Base-by-base conservation (phyloP, 2,113 vertebrate genomes). In the Eonycteris spelaea region DNA sequence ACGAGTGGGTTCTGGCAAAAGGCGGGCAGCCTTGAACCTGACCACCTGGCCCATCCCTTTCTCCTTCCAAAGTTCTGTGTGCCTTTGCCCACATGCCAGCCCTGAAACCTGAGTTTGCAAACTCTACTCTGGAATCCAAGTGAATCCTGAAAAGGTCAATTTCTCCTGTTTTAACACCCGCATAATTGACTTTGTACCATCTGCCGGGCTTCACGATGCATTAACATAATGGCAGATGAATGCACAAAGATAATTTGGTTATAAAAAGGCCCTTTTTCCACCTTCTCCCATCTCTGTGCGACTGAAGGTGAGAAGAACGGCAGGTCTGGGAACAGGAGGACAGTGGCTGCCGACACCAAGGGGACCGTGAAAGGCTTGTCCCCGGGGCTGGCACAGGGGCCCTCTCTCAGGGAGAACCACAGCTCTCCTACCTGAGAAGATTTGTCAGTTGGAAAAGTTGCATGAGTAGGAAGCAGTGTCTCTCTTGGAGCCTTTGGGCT, bases 151-250 rank as follows among this genome's bases (percentile, higher is more conserved):
- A 98, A 99, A 99, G 98, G 98, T 99, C 98, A 98, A 98, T 98
- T 97, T 96, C 95, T 97, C 94, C 97, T 73, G 86, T 95, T 90
- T 90, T 88, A 67, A 59, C 92, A 95, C 96, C 96, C 96, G 97
- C 95, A 95, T 98, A 98, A 98, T 98, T 98, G 98, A 98, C 98
- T 98, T 98, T 97, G 98, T 97, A 98, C 98, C 98, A 98, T 99
- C 98, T 98, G 98, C 98, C 95, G 71, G 98, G 98, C 97, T 98
- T 98, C 83, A 33, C 68, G 4, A 97, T 97, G 97, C 97, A 98
- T 98, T 98, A 98, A 97, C 98, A 98, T 98, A 99, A 99, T 97
- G 97, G 98, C 98, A 98, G 98, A 98, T 98, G 98, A 98, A 98
- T 98, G 97, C 96, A 83, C 45, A 12, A 90, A 96, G 97, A 98